Conservation (phyloP, 2,113 vertebrate species). For the Urocynchramus pylzowi region DNA sequence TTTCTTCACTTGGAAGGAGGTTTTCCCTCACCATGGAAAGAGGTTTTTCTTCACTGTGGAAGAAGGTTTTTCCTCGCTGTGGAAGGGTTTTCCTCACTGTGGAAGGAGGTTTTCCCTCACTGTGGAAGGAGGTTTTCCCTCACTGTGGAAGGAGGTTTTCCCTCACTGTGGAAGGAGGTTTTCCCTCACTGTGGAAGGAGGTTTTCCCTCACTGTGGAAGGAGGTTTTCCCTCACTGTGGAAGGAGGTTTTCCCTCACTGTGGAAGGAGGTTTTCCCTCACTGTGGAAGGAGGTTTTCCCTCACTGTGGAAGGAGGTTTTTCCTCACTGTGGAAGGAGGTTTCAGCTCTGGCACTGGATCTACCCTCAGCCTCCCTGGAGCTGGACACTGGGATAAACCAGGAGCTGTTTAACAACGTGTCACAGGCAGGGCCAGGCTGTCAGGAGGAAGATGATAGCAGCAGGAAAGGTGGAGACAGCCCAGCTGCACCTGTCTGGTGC, state of each 20-base stretch:
- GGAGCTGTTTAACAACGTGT: rapidly evolving
- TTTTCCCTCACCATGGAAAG: rapidly evolving
- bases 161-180: not conserved
- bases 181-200: not conserved
- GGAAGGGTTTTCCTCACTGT: not conserved
- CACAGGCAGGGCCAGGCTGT: not conserved
- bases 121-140: not conserved
- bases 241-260: not conserved
- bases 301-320: too few relatives aligned
- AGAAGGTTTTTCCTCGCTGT: not conserved
- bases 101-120: not conserved
- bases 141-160: rapidly evolving
- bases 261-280: not conserved
- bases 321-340: rapidly evolving
- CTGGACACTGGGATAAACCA: not conserved
- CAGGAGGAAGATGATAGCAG: not conserved
- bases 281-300: not conserved
- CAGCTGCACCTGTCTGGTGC: not conserved
- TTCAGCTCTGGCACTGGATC: not conserved
- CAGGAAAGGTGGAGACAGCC: not conserved
- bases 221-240: rapidly evolving
- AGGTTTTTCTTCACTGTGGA: not conserved
- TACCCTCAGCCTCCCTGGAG: not conserved
- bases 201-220: rapidly evolving
- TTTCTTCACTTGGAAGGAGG: not conserved